Base-by-base conservation (phyloP, 2,113 vertebrate genomes). In the Mesoclemmys tuberculata region DNA sequence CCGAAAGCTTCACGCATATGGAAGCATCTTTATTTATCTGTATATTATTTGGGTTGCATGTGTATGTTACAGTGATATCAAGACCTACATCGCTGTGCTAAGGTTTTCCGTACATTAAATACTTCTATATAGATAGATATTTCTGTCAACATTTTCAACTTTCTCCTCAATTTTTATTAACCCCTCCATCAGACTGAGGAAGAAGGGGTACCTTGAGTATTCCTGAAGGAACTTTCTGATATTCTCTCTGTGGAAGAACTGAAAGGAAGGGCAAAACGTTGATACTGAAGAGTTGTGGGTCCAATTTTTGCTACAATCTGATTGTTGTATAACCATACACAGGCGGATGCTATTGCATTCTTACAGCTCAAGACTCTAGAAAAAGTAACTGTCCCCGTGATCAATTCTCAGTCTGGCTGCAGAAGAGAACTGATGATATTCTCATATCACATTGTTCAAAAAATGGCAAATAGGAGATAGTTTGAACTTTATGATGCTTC, bases 1-100 rank as follows among this genome's bases (percentile, higher is more conserved):
- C 89, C 94, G 77, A 82, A 93, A 91, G 13, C 92, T 82, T 58
- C 92, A 58, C 74, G 87, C 83, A 86, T 84, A 74, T 93, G 89
- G 82, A 92, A 94, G 80, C 64, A 88, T 84, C 92, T 8, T 95
- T 88, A 92, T 90, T 89, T 1, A 41, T 95, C 90, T 68, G 26
- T 96, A 74, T 81, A 89, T 97, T 97, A 80, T 92, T 96, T 91
- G 79, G 89, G 88, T 16, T 94, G 90, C 93, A 82, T 93, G 95
- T 94, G 94, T 92, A 89, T 91, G 93, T 96, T 93, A 90, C 80
- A 93, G 87, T 96, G 84, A 8, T 93, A 90, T 93, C 95, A 97
- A 82, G 61, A 94, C 94, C 54, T 94, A 48, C 82, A 78, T 97
- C 96, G 92, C 88, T 96, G 93, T 98, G 97, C 87, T 94, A 75